Evolutionary conservation across 2,797 vertebrate genomes (phyloP), one percentile per base, ranked within the genome.

Genomic region (Ataeniobius toweri): DNA sequence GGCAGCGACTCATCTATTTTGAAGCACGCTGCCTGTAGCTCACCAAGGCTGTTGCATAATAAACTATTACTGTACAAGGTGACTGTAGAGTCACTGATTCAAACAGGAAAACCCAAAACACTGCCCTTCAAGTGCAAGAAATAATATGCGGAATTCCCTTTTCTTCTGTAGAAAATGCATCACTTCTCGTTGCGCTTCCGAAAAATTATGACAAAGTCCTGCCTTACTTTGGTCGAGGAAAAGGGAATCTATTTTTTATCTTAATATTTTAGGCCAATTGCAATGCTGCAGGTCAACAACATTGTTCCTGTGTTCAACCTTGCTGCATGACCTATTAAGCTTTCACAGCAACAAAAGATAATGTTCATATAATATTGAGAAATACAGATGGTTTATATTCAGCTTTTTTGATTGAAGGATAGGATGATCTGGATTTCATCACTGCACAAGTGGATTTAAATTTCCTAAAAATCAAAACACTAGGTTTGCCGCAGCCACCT

Each of bases 71-170:
- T 69, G 76, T 83, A 88, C 3, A n/a, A 77, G 76, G 85, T 86
- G 76, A 86, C 71, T 91, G 61, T 75, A 80, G 71, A 48, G 28
- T 78, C 74, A 71, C 48, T 80, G 59, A 78, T 77, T 69, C 44
- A 2, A 71, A 83, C 68, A 77, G 93, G 89, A 94, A 94, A 91
- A 82, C 86, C 80, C 71, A 74, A 72, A 78, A 82, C 76, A 81
- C 80, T 79, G 83, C 85, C 88, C 90, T 85, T 81, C 20, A 85
- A 88, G 84, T 74, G 73, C 39, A 0, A 13, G 73, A 71, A 80
- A 94, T 94, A 94, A 95, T 94, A 78, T 84, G 72, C 76, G 90
- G 93, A 95, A 95, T 89, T 95, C 92, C 93, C 91, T 89, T 88
- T 79, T 90, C 65, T 82, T 90, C 85, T 85, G 75, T 65, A 75